A percentile compares a stretch with the other conserved stretches of the same genome.
Evolutionary conservation across 2,113 vertebrate species (phyloP).

Genomic region (Prunella fulvescens): DNA sequence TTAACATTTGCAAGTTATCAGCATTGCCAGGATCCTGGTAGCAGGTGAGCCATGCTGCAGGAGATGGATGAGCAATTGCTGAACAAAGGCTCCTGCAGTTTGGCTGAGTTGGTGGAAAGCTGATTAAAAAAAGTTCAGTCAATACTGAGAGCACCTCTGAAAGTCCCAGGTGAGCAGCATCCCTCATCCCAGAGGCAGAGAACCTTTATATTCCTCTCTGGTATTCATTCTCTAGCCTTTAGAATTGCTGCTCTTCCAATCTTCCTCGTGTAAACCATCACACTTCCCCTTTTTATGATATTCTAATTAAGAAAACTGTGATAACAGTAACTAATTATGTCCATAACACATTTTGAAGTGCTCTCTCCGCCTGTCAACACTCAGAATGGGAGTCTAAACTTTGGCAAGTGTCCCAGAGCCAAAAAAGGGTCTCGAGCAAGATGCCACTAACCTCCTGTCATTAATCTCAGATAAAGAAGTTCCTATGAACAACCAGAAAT

Average conservation of each 20-base stretch:
- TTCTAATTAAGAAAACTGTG: slow-evolving; percentile 70
- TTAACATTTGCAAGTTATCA: slow-evolving; percentile 5
- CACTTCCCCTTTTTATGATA: slow-evolving; percentile 50
- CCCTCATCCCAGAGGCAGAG: slow-evolving; percentile 32
- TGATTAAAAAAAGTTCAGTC: neutral
- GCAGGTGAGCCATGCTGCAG: neutral
- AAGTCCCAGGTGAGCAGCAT: slow-evolving; percentile 26
- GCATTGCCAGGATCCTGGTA: neutral
- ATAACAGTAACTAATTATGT: slow-evolving; percentile 60
- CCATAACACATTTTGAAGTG: slow-evolving; percentile 49
- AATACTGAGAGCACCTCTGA: neutral
- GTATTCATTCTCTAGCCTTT: slow-evolving; percentile 59
- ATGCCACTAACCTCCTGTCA: slow-evolving; percentile 32
- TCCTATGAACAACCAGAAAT: neutral
- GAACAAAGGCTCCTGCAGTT: slow-evolving; percentile 24
- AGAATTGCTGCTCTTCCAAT: slow-evolving; percentile 50
- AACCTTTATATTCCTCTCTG: slow-evolving; percentile 47
- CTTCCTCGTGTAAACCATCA: slow-evolving; percentile 54
- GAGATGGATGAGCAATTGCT: neutral
- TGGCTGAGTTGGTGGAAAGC: neutral
- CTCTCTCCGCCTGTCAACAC: slow-evolving; percentile 46
- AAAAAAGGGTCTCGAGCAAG: slow-evolving; percentile 34
- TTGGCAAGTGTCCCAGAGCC: slow-evolving; percentile 10
- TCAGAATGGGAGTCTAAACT: slow-evolving; percentile 19
- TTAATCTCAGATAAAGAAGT: slow-evolving; percentile 26